Base-by-base conservation (phyloP, 2,113 vertebrate species). In the Carollia perspicillata region DNA sequence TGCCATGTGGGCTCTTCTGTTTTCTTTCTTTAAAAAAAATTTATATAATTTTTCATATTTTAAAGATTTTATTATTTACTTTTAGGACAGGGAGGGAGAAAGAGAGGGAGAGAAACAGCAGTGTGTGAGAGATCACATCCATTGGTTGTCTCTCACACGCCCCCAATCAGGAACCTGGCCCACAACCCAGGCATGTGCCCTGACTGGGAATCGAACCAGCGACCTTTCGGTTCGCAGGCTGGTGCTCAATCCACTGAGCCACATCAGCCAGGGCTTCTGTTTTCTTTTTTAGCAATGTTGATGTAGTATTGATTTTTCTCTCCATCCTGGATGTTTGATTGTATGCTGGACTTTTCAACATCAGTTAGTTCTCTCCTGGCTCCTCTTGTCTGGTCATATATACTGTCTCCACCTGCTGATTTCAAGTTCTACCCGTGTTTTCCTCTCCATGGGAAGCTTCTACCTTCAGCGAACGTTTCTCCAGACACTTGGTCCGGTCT, bases 231-330 rank as follows among this genome's bases (percentile, higher is more conserved):
- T 26, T 58, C 22, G 3, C 58, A 60, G 58, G 8, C 58, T 60
- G 23, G 58, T 9, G 9, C 23, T 28, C 23, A 23, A 28, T 26
- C 58, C 8, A 28, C 23, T 60, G 58, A 26, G 58, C 58, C 58
- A 60, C 58, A 55, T 20, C 58, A 60, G 58, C 58, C 58, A 60
- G 58, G 58, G 58, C 71, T 89, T 83, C 49, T 84, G 71, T 75
- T 84, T 90, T 94, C 65, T 94, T 81, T 93, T 93, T 92, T 68
- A 90, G 79, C 69, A 79, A 33, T 40, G 69, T 74, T 47, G 74
- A 37, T 26, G 26, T 37, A 42, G 68, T 85, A 86, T 63, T 79
- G 93, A 74, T 69, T 86, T 96, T 72, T 90, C 53, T 92, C 79
- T 89, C 35, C 35, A 69, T 74, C 33, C 63, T 79, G 65, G 60